Conservation (phyloP, 2,113 vertebrate species). For the Herpailurus yagouaroundi region DNA sequence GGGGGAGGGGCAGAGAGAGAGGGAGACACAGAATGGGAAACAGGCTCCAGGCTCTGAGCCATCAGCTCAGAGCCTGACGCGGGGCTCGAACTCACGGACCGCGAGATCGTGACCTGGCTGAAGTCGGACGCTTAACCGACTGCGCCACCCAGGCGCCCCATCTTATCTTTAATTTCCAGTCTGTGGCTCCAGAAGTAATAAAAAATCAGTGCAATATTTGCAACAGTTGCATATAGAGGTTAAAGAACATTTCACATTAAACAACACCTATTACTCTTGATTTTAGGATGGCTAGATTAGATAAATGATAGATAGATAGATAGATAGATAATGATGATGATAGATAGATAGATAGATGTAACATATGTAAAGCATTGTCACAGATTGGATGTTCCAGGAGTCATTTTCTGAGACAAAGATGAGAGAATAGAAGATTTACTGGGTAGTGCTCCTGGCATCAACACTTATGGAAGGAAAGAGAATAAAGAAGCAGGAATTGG, state of each 20-base stretch:
- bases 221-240: neutral
- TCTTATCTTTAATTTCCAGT: neutral
- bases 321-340: neutral
- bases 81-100: no score
- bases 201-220: slow-evolving; percentile 9
- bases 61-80: no score
- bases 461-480: neutral
- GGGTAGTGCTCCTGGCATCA: neutral
- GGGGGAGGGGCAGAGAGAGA: no score
- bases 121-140: no score
- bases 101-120: no score
- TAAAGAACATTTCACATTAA: slow-evolving; percentile 47
- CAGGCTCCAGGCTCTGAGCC: no score
- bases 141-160: no score
- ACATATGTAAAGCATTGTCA: neutral
- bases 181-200: slow-evolving; percentile 12
- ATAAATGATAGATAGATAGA: neutral
- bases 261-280: neutral
- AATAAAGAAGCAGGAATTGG: neutral
- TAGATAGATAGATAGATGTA: neutral
- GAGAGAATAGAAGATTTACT: neutral
- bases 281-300: neutral
- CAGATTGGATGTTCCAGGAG: neutral
- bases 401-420: slow-evolving; percentile 34
- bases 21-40: no score